These are phyloP conservation scores for Caenorhabditis sp. DNA, from an alignment of 2,888 invertebrate genomes.

Conservation along the genomic window DNA sequence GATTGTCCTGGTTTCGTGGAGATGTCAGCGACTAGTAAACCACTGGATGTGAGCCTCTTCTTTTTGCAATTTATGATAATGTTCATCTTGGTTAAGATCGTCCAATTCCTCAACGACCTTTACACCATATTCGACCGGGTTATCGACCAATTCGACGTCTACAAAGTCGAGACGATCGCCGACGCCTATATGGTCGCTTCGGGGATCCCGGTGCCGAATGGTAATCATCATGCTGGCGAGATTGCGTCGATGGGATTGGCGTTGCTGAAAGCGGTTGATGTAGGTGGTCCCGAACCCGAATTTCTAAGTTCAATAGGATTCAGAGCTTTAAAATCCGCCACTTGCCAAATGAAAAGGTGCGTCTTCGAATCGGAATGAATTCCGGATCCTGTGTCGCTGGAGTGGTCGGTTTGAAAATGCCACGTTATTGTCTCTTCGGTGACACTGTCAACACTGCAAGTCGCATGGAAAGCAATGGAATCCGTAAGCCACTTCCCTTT, in stretches of 20 bases:
- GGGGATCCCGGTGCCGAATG: slow-evolving; percentile 70
- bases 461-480: slow-evolving; percentile 73
- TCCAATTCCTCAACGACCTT: slow-evolving; percentile 73
- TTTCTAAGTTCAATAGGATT: too few relatives aligned
- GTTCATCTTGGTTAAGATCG: too few relatives aligned
- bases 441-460: slow-evolving; percentile 74
- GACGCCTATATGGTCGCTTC: slow-evolving; percentile 74
- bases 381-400: slow-evolving; percentile 70
- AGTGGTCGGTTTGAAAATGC: slow-evolving; percentile 72
- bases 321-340: slow-evolving; percentile 73
- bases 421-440: slow-evolving; percentile 72
- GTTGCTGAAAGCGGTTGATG: slow-evolving; percentile 79
- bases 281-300: slow-evolving; percentile 19
- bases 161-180: slow-evolving; percentile 75
- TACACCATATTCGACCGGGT: slow-evolving; percentile 72
- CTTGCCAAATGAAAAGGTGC: slow-evolving; percentile 67
- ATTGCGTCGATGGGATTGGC: slow-evolving; percentile 76
- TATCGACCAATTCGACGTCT: slow-evolving; percentile 73
- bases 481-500: too few relatives aligned
- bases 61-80: too few relatives aligned
- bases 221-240: slow-evolving; percentile 72
- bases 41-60: slow-evolving; percentile 65
- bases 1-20: slow-evolving; percentile 72
- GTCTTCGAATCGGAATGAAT: slow-evolving; percentile 73
- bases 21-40: slow-evolving; percentile 61